Base-by-base conservation (phyloP, 1,140 invertebrate species). In the Zophobas atratus region DNA sequence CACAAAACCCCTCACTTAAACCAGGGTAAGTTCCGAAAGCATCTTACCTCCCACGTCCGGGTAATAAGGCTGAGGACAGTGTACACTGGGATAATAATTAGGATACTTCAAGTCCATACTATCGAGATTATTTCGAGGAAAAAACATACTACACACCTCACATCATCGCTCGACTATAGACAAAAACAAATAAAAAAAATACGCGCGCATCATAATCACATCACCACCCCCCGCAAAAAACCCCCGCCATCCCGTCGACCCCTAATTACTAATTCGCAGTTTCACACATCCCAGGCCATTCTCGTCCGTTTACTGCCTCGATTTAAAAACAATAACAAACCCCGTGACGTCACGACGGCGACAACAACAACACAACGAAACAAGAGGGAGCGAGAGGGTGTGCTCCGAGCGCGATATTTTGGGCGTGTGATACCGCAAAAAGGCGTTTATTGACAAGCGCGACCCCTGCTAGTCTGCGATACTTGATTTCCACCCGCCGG, bases 391-490 rank as follows among this genome's bases (percentile, higher is more conserved):
- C 57, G 67, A 76, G 74, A 79, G 80, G 39, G 63, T 70, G 39
- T 70, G 56, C 35, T 51, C 56, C 72, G 73, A 51, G 32, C 70
- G 78, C 56, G 41, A 72, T 77, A 63, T 73, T 77, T 70, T 80
- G 72, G 77, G 79, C 70, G 75, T 76, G 77, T 79, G 79, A 79
- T 76, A 83, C 82, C 83, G 79, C 83, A 84, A 84, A 84, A 84
- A 84, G 83, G 83, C 83, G 82, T 83, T 84, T 84, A 84, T 84
- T 83, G 83, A 84, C 83, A 83, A 81, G 82, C 80, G 81, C 82
- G 77, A 80, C 77, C 78, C 76, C 53, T 73, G 53, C 76, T 77
- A 74, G 79, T 81, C 79, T 78, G 77, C 77, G 77, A 77, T 82
- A 79, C 80, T 80, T 82, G 81, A 82, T 84, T 82, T 82, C 76